Percentiles rank a stretch among this genome's conserved stretches.
Conservation (phyloP, 2,113 vertebrate genomes). For the Ctenomys sociabilis region DNA sequence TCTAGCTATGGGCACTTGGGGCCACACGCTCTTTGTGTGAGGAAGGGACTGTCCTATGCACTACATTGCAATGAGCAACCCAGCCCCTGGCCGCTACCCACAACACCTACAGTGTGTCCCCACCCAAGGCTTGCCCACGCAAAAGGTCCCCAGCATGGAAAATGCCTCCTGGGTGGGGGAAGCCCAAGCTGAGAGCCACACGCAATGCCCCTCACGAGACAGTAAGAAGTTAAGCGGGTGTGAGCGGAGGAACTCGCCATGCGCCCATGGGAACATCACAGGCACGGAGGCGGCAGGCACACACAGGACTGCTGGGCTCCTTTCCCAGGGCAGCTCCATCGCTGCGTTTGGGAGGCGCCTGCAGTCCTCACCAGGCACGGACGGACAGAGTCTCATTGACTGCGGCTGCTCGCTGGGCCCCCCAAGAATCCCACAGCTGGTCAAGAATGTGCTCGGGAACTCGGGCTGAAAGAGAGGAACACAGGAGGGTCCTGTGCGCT, state of each 20-base stretch:
- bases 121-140: background rate
- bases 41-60: background rate
- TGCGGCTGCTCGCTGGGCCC: background rate
- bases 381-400: slow-evolving; percentile 72
- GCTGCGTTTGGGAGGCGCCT: slow-evolving; percentile 53
- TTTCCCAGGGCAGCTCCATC: slow-evolving; percentile 17
- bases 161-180: background rate
- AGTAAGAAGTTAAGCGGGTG: background rate
- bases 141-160: background rate
- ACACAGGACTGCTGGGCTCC: slow-evolving; percentile 46
- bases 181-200: background rate
- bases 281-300: background rate
- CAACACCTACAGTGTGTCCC: background rate
- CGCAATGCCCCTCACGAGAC: fast-evolving
- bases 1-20: background rate
- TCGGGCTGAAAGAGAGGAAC: background rate
- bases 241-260: background rate
- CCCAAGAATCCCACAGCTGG: slow-evolving; percentile 30
- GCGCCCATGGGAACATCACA: slow-evolving; percentile 23
- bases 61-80: background rate
- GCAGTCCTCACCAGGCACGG: slow-evolving; percentile 57
- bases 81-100: background rate
- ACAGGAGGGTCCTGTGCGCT: slow-evolving; percentile 63
- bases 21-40: background rate
- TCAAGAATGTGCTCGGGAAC: slow-evolving; percentile 58